These are phyloP conservation scores for Liasis olivaceus DNA, from an alignment of 2,797 vertebrate genomes.

Conservation along the genomic window DNA sequence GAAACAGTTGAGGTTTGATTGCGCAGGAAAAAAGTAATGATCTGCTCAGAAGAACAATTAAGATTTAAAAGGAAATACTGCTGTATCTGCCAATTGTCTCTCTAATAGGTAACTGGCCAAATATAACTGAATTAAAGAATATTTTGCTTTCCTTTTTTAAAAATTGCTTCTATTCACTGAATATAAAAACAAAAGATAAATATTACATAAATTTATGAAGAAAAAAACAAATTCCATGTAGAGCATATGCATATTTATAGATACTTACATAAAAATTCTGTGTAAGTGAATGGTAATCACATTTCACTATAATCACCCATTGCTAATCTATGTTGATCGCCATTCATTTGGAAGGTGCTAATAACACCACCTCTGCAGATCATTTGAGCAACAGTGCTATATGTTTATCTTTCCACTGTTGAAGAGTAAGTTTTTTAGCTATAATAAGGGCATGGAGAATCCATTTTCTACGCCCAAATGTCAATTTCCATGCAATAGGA, in stretches of 20 bases:
- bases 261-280: not conserved
- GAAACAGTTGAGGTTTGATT: not conserved
- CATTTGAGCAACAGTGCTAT: no score
- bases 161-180: not conserved
- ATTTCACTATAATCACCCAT: not conserved
- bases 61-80: not conserved
- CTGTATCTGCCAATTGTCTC: not conserved
- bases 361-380: no score
- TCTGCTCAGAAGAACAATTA: not conserved
- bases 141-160: not conserved
- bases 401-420: no score
- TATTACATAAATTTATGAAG: not conserved
- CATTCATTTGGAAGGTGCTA: not conserved
- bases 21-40: not conserved
- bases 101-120: not conserved
- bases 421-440: no score
- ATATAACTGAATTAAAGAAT: not conserved
- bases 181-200: not conserved
- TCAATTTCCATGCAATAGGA: no score
- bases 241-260: not conserved
- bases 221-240: not conserved
- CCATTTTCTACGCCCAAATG: no score
- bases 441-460: no score
- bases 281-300: not conserved
- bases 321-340: not conserved